phyloP scores from a whole-genome alignment of 2,797 vertebrate genomes.

The Gobio occitaniae region DNA sequence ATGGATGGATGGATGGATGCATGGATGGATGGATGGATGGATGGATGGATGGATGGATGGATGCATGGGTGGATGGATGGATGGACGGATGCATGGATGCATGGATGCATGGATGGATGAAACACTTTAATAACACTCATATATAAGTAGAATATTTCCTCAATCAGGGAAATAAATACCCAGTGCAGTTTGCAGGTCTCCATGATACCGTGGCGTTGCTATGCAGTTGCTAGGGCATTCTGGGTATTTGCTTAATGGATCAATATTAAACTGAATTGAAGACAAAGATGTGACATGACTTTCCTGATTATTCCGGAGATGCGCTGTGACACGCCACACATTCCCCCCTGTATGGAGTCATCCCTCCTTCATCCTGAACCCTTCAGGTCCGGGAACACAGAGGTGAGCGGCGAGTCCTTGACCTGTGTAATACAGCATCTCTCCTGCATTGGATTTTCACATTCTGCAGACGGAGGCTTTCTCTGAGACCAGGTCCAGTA shows the following conservation, averaged over 20 bases:
- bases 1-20: too few relatives aligned
- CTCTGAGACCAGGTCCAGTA: neutral
- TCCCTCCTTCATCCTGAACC: too few relatives aligned
- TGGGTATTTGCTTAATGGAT: neutral
- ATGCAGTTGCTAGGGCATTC: neutral
- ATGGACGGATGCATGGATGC: too few relatives aligned
- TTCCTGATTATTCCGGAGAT: neutral
- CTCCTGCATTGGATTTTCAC: neutral
- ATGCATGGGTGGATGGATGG: too few relatives aligned
- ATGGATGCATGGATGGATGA: too few relatives aligned
- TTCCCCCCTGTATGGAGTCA: too few relatives aligned
- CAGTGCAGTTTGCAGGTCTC: neutral
- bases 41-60: too few relatives aligned
- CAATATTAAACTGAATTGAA: neutral
- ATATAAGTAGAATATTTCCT: neutral
- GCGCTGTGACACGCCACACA: too few relatives aligned
- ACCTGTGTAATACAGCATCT: neutral
- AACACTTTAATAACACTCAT: neutral
- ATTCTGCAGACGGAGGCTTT: constrained; percentile 9
- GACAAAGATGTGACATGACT: neutral
- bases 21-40: too few relatives aligned
- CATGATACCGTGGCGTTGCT: neutral
- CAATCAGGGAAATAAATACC: neutral
- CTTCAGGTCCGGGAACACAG: neutral
- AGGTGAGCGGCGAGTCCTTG: constrained; percentile 28